Base-by-base conservation (phyloP, 2,888 invertebrate species). In the Neoitamus cyanurus region DNA sequence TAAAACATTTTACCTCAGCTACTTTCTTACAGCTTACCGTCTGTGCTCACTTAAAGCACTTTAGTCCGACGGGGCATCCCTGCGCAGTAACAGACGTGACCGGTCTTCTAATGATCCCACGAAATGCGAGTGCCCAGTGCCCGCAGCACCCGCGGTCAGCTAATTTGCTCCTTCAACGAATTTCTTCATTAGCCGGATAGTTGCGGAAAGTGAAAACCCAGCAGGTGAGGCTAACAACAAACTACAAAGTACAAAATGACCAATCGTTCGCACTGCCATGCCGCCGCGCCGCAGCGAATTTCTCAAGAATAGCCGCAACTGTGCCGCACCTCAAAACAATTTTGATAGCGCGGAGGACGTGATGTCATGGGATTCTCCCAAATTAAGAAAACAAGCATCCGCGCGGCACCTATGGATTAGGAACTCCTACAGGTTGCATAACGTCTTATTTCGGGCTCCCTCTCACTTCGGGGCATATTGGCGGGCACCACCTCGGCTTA, bases 291-390 rank as follows among this genome's bases (percentile, higher is more conserved):
- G 48, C 3, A 30, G 31, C 31, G 30, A 48, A 58, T 30, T 78
- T 78, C 58, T 20, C 48, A 78, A 31, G 58, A 78, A 48, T 31
- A 48, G 34, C 34, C 20, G 70, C 34, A n/a, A 31, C 6, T 15
- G 31, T 31, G 58, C 15, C 58, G 75, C 75, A 75, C 75, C 75
- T 70, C 9, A 75, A 34, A 42, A 58, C 58, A 36, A 75, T 36
- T 70, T 75, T 75, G 37, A 75, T 75, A 58, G 58, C 70, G 30
- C 15, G 11, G 58, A 48, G 31, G 78, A 58, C 78, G 78, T 78
- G 78, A 78, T 46, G 46, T 78, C 78, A 78, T 58, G 78, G 78
- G 46, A 78, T 34, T 78, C 48, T 58, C 58, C 48, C 31, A 58
- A 46, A 58, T 78, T 78, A 78, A 78, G 42, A 31, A 48, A 34